Percentiles rank a stretch among this genome's conserved stretches.
Conservation (phyloP, 2,113 vertebrate genomes). For the Phalacrocorax pelagicus region DNA sequence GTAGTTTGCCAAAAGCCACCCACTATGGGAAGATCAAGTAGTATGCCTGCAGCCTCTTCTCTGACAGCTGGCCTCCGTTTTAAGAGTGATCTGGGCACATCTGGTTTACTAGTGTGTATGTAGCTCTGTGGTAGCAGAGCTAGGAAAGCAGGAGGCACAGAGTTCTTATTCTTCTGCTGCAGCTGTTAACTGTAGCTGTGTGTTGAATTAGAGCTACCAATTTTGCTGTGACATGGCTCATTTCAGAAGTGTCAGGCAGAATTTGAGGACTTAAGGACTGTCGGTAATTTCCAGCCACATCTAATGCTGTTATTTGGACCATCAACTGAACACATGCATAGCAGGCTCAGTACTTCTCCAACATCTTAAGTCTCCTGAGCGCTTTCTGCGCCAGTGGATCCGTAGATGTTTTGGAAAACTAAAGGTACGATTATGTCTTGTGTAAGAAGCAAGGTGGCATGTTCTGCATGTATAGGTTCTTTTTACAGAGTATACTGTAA, state of each 20-base stretch:
- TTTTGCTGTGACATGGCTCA: background rate
- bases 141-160: background rate
- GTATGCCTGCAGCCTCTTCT: background rate
- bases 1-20: background rate
- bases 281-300: background rate
- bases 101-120: background rate
- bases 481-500: background rate
- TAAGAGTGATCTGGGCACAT: rapidly evolving
- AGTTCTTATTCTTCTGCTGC: background rate
- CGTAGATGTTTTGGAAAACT: background rate
- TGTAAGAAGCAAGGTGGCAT: background rate
- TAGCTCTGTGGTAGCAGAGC: background rate
- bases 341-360: background rate
- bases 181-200: background rate
- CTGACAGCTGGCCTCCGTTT: background rate
- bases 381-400: background rate
- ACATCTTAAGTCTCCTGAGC: background rate
- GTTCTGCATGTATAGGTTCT: background rate
- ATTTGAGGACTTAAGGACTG: background rate
- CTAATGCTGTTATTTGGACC: background rate
- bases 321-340: rapidly evolving
- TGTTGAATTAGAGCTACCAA: background rate
- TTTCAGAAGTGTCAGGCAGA: background rate
- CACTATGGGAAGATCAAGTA: background rate
- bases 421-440: background rate